phyloP scores from a whole-genome alignment of 2,113 vertebrate genomes.

The Python bivittatus region DNA sequence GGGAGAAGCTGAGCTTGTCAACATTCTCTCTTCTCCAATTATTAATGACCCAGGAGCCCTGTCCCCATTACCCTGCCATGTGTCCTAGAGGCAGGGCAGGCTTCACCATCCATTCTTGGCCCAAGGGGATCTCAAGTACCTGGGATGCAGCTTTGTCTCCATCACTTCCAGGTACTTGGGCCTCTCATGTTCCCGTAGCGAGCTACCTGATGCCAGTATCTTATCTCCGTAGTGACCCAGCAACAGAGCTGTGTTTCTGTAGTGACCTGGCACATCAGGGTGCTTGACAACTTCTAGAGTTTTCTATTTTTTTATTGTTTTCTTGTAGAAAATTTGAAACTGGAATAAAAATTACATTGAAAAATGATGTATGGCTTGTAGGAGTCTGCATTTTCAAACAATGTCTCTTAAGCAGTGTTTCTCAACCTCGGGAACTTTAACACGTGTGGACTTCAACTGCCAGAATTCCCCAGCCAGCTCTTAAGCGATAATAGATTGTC shows the following conservation, averaged over 20 bases:
- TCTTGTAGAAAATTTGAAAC: constrained; percentile 48
- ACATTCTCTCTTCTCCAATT: background rate
- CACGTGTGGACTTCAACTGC: too few relatives aligned
- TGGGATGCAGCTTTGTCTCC: background rate
- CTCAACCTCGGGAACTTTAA: too few relatives aligned
- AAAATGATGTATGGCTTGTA: background rate
- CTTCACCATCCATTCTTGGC: background rate
- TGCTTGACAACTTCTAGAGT: constrained; percentile 41
- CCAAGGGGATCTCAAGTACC: background rate
- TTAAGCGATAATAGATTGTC: background rate
- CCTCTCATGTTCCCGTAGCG: constrained; percentile 13
- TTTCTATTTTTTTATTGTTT: constrained; percentile 49
- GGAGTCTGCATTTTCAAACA: background rate
- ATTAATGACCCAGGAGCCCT: background rate
- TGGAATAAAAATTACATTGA: constrained; percentile 39
- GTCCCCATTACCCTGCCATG: background rate
- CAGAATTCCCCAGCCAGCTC: too few relatives aligned
- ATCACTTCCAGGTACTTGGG: background rate
- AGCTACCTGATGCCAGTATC: constrained; percentile 22
- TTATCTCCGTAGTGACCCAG: constrained; percentile 25
- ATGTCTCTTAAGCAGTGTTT: too few relatives aligned
- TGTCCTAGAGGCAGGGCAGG: background rate
- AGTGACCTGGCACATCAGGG: constrained; percentile 32
- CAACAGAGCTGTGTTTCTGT: constrained; percentile 30
- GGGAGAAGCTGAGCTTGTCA: background rate